Conservation (phyloP, 1,140 invertebrate species). For the Nebria ingens region DNA sequence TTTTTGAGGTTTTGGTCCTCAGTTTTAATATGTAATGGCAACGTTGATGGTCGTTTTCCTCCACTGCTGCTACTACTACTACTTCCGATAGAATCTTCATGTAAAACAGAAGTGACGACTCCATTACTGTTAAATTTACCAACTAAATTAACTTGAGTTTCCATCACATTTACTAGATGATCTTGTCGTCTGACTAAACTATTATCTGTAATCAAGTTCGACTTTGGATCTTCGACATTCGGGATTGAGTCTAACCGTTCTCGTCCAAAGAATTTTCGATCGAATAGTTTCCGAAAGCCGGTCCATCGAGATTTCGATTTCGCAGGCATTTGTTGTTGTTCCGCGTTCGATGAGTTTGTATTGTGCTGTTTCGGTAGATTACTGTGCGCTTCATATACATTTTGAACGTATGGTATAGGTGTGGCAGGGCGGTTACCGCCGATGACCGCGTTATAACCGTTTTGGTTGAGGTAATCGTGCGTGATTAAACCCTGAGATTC, state of each 20-base stretch:
- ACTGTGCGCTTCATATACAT: constrained; percentile 44
- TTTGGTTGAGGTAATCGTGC: constrained; percentile 36
- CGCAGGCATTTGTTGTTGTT: constrained; percentile 22
- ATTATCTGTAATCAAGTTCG: constrained; percentile 32
- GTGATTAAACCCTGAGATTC: constrained; percentile 40
- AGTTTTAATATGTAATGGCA: constrained; percentile 25
- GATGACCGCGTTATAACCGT: constrained; percentile 25
- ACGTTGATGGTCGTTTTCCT: constrained; percentile 28
- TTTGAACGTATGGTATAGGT: constrained; percentile 65
- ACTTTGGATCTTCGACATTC: constrained; percentile 32
- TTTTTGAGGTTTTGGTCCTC: background rate
- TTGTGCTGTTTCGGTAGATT: constrained; percentile 43
- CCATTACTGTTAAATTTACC: constrained; percentile 27
- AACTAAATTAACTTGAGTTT: constrained; percentile 44
- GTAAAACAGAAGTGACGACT: constrained; percentile 27
- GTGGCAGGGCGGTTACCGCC: constrained; percentile 18
- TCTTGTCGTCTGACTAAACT: constrained; percentile 31
- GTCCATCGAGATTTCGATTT: constrained; percentile 29
- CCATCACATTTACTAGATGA: constrained; percentile 31
- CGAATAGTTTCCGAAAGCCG: constrained; percentile 30
- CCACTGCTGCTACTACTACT: background rate
- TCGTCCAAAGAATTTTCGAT: constrained; percentile 16
- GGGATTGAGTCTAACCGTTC: background rate
- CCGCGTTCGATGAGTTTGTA: constrained; percentile 18
- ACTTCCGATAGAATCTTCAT: constrained; percentile 10